Evolutionary conservation across 1,140 invertebrate species (phyloP).

Genomic region (Drosophila asahinai): DNA sequence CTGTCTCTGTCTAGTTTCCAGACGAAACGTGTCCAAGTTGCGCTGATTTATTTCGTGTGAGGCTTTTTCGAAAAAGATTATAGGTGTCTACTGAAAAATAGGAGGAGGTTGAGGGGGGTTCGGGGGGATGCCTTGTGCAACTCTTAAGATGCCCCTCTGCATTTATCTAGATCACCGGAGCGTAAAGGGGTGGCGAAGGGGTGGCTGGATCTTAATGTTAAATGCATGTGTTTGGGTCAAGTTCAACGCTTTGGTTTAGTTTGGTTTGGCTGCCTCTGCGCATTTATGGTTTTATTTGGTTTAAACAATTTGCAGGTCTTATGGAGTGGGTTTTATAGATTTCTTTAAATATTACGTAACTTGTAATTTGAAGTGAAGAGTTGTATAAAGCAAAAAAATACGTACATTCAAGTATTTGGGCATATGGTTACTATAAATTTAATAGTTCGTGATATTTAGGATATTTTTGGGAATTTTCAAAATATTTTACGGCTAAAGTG

Average conservation of each 20-base stretch:
- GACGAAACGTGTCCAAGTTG: conserved; percentile 44
- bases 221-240: conserved; percentile 58
- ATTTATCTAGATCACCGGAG: conserved; percentile 64
- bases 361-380: neutral
- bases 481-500: no score
- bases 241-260: conserved; percentile 40
- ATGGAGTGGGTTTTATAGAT: neutral
- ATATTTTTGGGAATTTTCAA: no score
- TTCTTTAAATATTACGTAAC: neutral
- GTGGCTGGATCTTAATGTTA: conserved; percentile 24
- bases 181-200: conserved; percentile 28
- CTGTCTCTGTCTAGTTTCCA: conserved; percentile 22
- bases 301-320: neutral
- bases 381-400: neutral
- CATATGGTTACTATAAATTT: no score
- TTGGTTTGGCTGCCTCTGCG: neutral
- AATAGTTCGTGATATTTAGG: no score
- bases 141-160: conserved; percentile 27
- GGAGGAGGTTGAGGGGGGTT: neutral
- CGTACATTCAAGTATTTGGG: no score
- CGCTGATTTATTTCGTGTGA: conserved; percentile 61
- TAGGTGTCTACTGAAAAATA: conserved; percentile 14
- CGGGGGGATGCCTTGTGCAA: conserved; percentile 44
- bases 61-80: conserved; percentile 49
- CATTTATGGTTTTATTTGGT: conserved; percentile 10